Percentiles rank a stretch among this genome's conserved stretches.
These are phyloP conservation scores for Rhynchonycteris naso DNA, from an alignment of 2,797 vertebrate species.

Conservation along the genomic window DNA sequence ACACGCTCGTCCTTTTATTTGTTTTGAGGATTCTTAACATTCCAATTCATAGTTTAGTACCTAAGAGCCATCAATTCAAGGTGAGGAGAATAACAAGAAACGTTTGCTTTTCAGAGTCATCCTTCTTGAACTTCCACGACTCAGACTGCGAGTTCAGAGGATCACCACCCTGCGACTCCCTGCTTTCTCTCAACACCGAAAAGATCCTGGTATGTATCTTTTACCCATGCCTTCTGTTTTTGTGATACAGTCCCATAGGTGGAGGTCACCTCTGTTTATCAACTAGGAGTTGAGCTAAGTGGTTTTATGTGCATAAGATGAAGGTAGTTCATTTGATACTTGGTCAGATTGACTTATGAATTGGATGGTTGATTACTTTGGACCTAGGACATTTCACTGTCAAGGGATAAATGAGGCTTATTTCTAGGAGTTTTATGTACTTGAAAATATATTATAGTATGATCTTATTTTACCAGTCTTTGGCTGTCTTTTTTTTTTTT, in stretches of 20 bases:
- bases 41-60: neutral
- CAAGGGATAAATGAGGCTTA: neutral
- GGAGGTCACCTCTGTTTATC: neutral
- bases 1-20: neutral
- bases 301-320: neutral
- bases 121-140: slow-evolving; percentile 94
- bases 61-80: neutral
- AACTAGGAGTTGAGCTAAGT: neutral
- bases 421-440: neutral
- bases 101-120: slow-evolving; percentile 89
- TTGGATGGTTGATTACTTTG: neutral
- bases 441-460: neutral
- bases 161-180: slow-evolving; percentile 92
- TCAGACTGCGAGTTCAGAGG: slow-evolving; percentile 94
- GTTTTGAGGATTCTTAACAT: neutral
- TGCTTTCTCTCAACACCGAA: slow-evolving; percentile 95
- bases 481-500: neutral
- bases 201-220: slow-evolving; percentile 93
- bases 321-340: neutral
- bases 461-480: neutral
- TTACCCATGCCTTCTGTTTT: neutral
- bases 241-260: neutral
- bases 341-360: neutral
- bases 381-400: neutral
- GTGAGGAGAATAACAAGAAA: slow-evolving; percentile 42